Evolutionary conservation across 2,113 vertebrate species (phyloP).

Genomic region (Nibea coibor): DNA sequence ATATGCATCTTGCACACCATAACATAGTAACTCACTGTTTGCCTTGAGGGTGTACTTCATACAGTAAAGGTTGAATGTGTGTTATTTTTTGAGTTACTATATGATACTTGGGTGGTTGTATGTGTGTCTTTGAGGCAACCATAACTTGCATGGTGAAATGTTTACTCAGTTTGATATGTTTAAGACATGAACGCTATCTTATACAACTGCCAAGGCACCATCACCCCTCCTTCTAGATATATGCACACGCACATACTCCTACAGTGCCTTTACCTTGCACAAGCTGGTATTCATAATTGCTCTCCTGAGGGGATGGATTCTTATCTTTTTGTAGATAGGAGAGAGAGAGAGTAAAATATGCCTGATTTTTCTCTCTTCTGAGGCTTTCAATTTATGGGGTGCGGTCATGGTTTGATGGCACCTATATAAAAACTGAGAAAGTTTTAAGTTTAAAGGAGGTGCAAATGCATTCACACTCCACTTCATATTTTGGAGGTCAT

Average conservation of each 20-base stretch:
- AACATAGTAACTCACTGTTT: slow-evolving; percentile 8
- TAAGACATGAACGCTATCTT: slow-evolving; percentile 19
- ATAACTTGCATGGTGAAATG: slow-evolving; percentile 21
- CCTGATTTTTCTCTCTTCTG: neutral
- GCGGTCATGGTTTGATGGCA: neutral
- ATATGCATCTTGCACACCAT: slow-evolving; percentile 8
- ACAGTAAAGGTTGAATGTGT: slow-evolving; percentile 21
- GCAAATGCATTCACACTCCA: neutral
- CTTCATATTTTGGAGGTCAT: slow-evolving; percentile 17
- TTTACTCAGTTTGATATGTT: slow-evolving; percentile 34
- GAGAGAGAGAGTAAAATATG: slow-evolving; percentile 26
- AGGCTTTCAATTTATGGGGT: neutral
- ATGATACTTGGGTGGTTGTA: slow-evolving; percentile 20
- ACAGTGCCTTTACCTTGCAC: slow-evolving; percentile 37
- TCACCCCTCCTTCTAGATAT: slow-evolving; percentile 1
- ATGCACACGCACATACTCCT: slow-evolving; percentile 23
- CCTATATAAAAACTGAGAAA: neutral
- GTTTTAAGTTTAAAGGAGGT: neutral
- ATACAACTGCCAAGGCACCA: slow-evolving; percentile 6
- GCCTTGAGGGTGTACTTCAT: slow-evolving; percentile 23
- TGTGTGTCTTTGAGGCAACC: slow-evolving; percentile 25
- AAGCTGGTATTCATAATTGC: slow-evolving; percentile 43
- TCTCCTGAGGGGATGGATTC: slow-evolving; percentile 39
- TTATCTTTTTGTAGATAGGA: slow-evolving; percentile 43
- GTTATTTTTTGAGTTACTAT: slow-evolving; percentile 6